Base-by-base conservation (phyloP, 2,113 vertebrate genomes). In the Rhinolophus ferrumequinum region DNA sequence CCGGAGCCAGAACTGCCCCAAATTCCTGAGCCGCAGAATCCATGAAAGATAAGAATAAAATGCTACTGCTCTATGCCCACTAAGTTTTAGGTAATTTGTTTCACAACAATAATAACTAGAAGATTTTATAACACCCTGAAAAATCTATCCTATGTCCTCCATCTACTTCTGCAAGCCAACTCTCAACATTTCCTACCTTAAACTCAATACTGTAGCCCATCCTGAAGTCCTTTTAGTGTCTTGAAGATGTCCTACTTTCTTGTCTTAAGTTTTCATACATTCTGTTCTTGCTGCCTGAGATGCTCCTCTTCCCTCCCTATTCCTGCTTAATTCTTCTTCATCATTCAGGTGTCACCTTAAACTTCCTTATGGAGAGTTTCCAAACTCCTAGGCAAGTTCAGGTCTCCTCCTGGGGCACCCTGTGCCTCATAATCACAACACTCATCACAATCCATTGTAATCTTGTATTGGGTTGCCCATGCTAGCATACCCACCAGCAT, bases 21-120 rank as follows among this genome's bases (percentile, higher is more conserved):
- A 82, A 62, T 58, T 64, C 56, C 96, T 58, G 21, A 93, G 66
- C 44, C 80, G 79, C 24, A 79, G 64, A 93, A 88, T 73, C 58
- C 33, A 73, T 7, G 3, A 64, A 80, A 86, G 72, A 73, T 47
- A 47, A 73, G 52, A 80, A 95, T 35, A 77, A 95, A 81, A 62
- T 44, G 21, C 89, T 88, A 50, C 21, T 62, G 21, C 41, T 92
- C 64, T 54, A 79, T 35, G 21, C 41, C 41, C 21, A 81, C 47
- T 69, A 81, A 47, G 64, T 85, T 80, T 79, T 60, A n/a, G 35
- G 22, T 62, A 52, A 30, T 67, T 60, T 73, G 33, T 93, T 50
- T 75, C 33, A 80, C 16, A 58, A 18, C 33, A 80, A 67, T 47
- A 41, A 41, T 47, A 41, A 41, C 41, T 41, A 41, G 41, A 41